phyloP scores from a whole-genome alignment of 2,797 vertebrate species.

The Sciurus carolinensis region DNA sequence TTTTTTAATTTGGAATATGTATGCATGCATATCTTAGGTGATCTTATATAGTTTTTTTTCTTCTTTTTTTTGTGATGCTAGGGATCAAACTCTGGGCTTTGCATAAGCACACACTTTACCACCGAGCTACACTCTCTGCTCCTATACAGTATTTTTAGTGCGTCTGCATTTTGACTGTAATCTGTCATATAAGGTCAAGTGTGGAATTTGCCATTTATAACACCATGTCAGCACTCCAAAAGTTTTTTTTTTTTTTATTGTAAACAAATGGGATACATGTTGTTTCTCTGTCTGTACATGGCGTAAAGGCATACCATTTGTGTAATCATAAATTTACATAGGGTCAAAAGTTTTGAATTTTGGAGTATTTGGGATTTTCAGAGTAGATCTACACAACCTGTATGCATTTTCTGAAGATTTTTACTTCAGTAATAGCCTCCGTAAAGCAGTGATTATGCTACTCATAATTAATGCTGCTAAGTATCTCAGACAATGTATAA shows the following conservation, averaged over 20 bases:
- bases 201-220: not conserved
- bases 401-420: constrained; percentile 22
- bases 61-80: not conserved
- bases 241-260: too few species aligned
- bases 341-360: not conserved
- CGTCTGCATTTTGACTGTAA: not conserved
- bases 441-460: not conserved
- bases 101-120: not conserved
- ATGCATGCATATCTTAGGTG: not conserved
- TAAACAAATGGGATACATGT: too few species aligned
- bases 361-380: not conserved
- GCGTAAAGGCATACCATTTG: too few species aligned
- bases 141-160: not conserved
- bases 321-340: too few species aligned
- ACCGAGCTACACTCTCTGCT: not conserved
- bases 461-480: not conserved
- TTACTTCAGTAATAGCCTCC: not conserved
- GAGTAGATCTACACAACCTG: not conserved
- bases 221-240: not conserved
- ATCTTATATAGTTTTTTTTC: not conserved
- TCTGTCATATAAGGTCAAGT: not conserved
- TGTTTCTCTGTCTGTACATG: too few species aligned
- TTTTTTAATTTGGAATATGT: not conserved
- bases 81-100: not conserved
- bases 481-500: not conserved